Conservation (phyloP, 2,113 vertebrate species). For the Pedionomus torquatus region DNA sequence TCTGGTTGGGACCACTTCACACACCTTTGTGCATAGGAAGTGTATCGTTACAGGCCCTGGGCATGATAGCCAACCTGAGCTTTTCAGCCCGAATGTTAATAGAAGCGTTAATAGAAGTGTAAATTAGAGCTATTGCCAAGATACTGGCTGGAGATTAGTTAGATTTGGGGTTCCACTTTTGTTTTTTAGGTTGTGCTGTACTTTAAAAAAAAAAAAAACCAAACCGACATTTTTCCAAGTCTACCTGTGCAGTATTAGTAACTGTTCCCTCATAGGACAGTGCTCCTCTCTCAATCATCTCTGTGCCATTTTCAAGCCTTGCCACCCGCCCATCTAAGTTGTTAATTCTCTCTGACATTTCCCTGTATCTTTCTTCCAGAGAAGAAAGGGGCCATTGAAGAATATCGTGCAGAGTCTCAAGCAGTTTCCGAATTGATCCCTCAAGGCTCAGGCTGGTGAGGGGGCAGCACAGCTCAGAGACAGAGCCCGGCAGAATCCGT, state of each 20-base stretch:
- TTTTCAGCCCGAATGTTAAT: background rate
- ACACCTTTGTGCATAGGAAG: rapidly evolving
- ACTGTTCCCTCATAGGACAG: background rate
- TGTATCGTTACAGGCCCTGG: background rate
- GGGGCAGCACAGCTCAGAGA: slow-evolving; percentile 7
- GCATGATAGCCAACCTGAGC: background rate
- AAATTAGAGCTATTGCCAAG: background rate
- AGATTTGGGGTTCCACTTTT: background rate
- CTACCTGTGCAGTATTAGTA: background rate
- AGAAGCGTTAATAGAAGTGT: background rate
- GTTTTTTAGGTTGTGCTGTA: background rate
- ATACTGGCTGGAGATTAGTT: background rate
- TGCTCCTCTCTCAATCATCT: background rate
- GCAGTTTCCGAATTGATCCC: slow-evolving; percentile 13
- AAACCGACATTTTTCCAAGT: background rate
- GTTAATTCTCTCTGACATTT: slow-evolving; percentile 38
- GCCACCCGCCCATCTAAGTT: background rate
- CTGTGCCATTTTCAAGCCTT: background rate
- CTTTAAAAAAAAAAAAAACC: background rate
- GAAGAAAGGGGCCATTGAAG: slow-evolving; percentile 28
- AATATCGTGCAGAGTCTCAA: slow-evolving; percentile 23
- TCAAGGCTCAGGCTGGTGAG: slow-evolving; percentile 33
- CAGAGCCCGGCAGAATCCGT: slow-evolving; percentile 19
- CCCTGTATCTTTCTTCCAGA: slow-evolving; percentile 2
- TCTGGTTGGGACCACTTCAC: background rate